These are phyloP conservation scores for Dynastes maya DNA, from an alignment of 2,888 invertebrate genomes.

Conservation along the genomic window DNA sequence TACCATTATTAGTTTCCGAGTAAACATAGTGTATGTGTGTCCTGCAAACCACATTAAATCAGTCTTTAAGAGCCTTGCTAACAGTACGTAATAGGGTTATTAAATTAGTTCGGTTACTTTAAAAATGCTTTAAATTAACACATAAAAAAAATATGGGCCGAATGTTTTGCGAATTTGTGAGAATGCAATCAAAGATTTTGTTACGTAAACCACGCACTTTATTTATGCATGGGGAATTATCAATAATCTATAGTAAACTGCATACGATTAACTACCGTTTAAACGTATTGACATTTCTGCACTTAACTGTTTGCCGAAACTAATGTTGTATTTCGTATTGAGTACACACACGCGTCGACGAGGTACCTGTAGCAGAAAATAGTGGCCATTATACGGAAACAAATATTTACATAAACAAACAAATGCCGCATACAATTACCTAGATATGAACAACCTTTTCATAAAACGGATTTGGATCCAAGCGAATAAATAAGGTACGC, in stretches of 20 bases:
- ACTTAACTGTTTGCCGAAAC: background rate
- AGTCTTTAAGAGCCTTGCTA: too few relatives aligned
- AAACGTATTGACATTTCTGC: background rate
- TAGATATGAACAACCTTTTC: background rate
- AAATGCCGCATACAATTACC: background rate
- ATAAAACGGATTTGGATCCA: conserved; percentile 7
- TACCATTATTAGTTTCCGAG: too few relatives aligned
- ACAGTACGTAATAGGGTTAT: too few relatives aligned
- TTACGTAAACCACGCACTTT: background rate
- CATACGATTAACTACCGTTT: background rate
- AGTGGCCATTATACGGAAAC: background rate
- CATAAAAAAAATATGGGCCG: too few relatives aligned
- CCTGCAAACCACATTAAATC: too few relatives aligned
- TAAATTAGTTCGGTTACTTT: too few relatives aligned
- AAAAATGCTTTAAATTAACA: too few relatives aligned
- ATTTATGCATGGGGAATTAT: background rate
- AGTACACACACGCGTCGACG: background rate
- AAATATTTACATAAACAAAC: conserved; percentile 10
- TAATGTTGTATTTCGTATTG: background rate
- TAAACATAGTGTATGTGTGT: too few relatives aligned
- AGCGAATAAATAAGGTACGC: background rate
- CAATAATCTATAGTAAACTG: background rate
- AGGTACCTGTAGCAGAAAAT: background rate
- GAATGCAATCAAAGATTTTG: too few relatives aligned
- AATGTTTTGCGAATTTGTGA: too few relatives aligned